A percentile compares a stretch with the other conserved stretches of the same genome.
phyloP scores from a whole-genome alignment of 2,797 vertebrate genomes.

The Lemur catta region DNA sequence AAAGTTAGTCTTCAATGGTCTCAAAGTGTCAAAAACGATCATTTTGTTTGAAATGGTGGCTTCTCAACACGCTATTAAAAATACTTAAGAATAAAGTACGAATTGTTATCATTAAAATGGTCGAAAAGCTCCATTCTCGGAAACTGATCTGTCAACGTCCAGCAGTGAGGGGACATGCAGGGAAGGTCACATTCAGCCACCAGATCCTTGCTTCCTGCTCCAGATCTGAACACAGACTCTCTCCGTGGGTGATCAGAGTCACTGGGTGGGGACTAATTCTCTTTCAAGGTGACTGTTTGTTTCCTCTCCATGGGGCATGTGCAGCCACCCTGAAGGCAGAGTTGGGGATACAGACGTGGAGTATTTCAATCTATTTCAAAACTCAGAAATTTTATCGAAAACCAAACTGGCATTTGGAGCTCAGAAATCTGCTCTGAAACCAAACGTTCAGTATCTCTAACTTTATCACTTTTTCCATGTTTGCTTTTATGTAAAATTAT shows the following conservation, averaged over 20 bases:
- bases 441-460: not conserved
- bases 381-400: not conserved
- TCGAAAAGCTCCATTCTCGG: not conserved
- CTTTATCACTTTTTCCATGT: not conserved
- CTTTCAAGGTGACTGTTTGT: not conserved
- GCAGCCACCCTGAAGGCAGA: not conserved
- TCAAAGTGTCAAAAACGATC: not conserved
- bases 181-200: too few relatives aligned
- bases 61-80: not conserved
- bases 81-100: not conserved
- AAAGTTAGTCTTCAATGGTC: not conserved
- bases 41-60: not conserved
- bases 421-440: not conserved
- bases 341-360: not conserved
- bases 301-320: rapidly evolving
- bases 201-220: not conserved
- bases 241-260: not conserved
- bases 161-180: rapidly evolving
- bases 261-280: not conserved
- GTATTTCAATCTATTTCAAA: not conserved
- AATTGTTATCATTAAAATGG: not conserved
- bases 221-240: not conserved
- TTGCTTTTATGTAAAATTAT: not conserved
- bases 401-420: not conserved
- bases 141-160: not conserved